Conservation (phyloP, 2,888 invertebrate species). For the Drosophila peninsularis region DNA sequence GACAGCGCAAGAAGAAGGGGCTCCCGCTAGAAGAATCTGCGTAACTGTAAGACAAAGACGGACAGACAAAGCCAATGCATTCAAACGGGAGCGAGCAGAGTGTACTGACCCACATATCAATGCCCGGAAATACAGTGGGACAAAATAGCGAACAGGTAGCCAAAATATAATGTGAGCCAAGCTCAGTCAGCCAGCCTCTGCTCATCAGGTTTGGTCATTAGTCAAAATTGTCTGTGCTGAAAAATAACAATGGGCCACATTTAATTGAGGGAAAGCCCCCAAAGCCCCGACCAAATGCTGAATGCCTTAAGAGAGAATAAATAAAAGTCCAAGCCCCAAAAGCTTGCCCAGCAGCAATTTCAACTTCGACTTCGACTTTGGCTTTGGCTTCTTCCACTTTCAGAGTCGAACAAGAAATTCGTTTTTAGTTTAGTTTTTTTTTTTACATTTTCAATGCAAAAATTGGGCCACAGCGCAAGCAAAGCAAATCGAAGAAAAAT, state of each 20-base stretch:
- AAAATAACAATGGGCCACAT: conserved; percentile 61
- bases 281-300: conserved; percentile 25
- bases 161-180: conserved; percentile 21
- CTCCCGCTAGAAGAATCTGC: conserved; percentile 39
- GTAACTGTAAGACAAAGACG: conserved; percentile 49
- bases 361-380: conserved; percentile 43
- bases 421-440: conserved; percentile 17
- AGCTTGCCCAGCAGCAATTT: conserved; percentile 54
- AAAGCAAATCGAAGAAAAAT: conserved; percentile 44
- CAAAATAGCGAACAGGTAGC: conserved; percentile 24
- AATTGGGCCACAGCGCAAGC: conserved; percentile 57
- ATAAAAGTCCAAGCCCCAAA: conserved; percentile 35
- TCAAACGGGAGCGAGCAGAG: conserved; percentile 20
- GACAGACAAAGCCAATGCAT: conserved; percentile 47
- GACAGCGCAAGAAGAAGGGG: conserved; percentile 13
- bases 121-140: conserved; percentile 47
- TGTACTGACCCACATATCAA: conserved; percentile 58
- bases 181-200: conserved; percentile 20
- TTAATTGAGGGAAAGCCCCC: conserved; percentile 69
- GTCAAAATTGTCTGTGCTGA: conserved; percentile 65
- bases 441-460: conserved; percentile 46
- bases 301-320: conserved; percentile 34
- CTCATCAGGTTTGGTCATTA: conserved; percentile 68
- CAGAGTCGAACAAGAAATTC: conserved; percentile 50
- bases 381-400: conserved; percentile 56